Percentiles rank a stretch among this genome's conserved stretches.
Conservation (phyloP, 2,113 vertebrate genomes). For the Neolamprologus toae region DNA sequence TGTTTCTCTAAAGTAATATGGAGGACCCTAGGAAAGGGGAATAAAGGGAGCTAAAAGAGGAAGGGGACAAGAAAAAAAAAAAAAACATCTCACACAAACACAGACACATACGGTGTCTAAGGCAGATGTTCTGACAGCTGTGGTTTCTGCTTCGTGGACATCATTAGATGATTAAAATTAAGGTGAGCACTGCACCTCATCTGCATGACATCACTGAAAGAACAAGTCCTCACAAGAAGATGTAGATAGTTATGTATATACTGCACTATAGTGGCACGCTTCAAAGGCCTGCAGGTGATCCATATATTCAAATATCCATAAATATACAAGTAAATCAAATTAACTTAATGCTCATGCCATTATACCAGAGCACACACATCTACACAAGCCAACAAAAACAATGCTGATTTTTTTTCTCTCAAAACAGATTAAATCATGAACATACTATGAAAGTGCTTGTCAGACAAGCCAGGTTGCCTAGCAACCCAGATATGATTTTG, state of each 20-base stretch:
- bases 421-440: background rate
- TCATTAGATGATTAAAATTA: background rate
- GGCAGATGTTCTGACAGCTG: background rate
- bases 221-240: background rate
- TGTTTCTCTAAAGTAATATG: background rate
- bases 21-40: background rate
- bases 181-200: background rate
- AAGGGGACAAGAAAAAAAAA: background rate
- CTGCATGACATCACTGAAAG: background rate
- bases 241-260: background rate
- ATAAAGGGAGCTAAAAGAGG: background rate
- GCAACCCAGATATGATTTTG: slow-evolving; percentile 9
- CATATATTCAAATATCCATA: background rate
- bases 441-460: background rate
- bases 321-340: background rate
- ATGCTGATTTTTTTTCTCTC: background rate
- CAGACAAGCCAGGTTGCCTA: slow-evolving; percentile 5
- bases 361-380: background rate
- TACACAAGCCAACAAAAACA: background rate
- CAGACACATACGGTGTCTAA: background rate
- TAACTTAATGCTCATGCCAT: fast-evolving
- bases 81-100: background rate
- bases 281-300: background rate
- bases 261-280: background rate
- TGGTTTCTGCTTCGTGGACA: background rate